Base-by-base conservation (phyloP, 2,888 invertebrate genomes). In the Tipula vernalis region DNA sequence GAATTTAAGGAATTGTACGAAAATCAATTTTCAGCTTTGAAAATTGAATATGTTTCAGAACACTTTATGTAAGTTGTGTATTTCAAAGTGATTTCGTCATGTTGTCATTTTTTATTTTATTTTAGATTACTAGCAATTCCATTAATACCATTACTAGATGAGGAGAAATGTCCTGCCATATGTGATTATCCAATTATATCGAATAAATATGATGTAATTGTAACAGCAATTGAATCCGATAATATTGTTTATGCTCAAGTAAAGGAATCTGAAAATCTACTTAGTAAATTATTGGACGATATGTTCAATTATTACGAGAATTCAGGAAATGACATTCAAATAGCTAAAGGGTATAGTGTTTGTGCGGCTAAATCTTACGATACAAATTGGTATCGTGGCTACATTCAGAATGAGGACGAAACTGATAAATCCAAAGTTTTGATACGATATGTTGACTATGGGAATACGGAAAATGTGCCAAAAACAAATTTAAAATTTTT, bases 341-440 rank as follows among this genome's bases (percentile, higher is more conserved):
- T 90, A 71, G 93, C 93, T 83, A 92, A 93, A 88, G 90, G 91
- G 0, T 94, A 93, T 44, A 90, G 90, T 2, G 87, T 95, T 0
- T 96, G 95, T 89, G 95, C 94, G 0, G 95, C 93, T 0, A 93
- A 93, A 86, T 93, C 94, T 3, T 89, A 89, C 0, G 95, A 96
- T 90, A 93, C 92, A 2, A 95, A 95, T 90, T 96, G 96, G 96
- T 96, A 96, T 89, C 93, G 96, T 85, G 95, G 92, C 87, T 92
- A 95, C 28, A 51, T 92, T 12, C 88, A 88, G 28, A 87, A 71
- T 8, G 15, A 36, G 10, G 83, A 71, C 3, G 91, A 90, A 86
- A 89, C 90, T 4, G 91, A 92, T 13, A 91, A 91, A 18, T 92
- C 92, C 28, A 92, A 90, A 36, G 93, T 95, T 0, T 92, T 93